Conservation (phyloP, 2,888 invertebrate species). For the Lacanobia wlatinum region DNA sequence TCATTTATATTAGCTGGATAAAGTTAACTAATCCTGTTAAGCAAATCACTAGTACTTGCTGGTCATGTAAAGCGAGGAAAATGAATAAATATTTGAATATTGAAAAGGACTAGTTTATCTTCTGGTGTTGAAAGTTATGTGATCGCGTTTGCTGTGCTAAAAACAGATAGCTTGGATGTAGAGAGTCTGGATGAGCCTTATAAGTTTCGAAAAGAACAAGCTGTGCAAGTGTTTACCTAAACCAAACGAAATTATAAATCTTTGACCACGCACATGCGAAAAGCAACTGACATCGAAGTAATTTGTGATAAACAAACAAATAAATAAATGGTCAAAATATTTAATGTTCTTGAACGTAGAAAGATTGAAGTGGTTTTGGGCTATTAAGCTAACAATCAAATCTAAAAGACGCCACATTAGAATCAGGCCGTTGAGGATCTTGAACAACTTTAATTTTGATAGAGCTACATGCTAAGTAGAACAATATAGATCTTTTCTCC, state of each 20-base stretch:
- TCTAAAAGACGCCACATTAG: neutral
- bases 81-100: slow-evolving; percentile 68
- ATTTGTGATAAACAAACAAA: neutral
- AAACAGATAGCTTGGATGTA: slow-evolving; percentile 31
- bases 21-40: slow-evolving; percentile 63
- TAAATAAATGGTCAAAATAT: neutral
- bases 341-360: neutral
- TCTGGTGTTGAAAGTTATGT: slow-evolving; percentile 64
- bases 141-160: slow-evolving; percentile 35
- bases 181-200: slow-evolving; percentile 5
- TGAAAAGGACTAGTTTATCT: slow-evolving; percentile 57
- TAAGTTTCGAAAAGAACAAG: neutral
- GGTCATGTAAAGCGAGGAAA: slow-evolving; percentile 47
- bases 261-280: too few relatives aligned
- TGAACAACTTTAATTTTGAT: too few relatives aligned
- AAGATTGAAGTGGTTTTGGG: neutral
- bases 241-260: neutral
- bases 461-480: too few relatives aligned
- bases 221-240: neutral
- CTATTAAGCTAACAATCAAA: neutral
- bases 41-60: slow-evolving; percentile 53
- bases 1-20: slow-evolving; percentile 36
- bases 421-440: neutral
- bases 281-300: too few relatives aligned
- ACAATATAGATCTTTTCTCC: too few relatives aligned